Evolutionary conservation across 2,113 vertebrate species (phyloP).

Genomic region (Bufo gargarizans): DNA sequence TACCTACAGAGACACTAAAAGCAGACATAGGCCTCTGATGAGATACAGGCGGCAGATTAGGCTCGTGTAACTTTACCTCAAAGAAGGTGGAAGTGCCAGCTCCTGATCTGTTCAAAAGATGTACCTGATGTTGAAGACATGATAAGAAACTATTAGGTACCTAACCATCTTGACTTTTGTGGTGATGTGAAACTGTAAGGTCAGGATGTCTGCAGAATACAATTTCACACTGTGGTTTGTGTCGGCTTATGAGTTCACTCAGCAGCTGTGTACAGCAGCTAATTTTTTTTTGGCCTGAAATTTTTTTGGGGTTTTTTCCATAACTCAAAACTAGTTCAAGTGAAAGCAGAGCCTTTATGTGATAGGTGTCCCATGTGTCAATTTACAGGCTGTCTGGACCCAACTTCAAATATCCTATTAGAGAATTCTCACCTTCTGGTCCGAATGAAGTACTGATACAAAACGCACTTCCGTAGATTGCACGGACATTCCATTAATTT

Average conservation of each 20-base stretch:
- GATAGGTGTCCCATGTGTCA: neutral
- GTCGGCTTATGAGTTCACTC: conserved; percentile 37
- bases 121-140: neutral
- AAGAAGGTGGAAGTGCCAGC: neutral
- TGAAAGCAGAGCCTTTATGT: conserved; percentile 7
- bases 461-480: too few relatives aligned
- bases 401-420: neutral
- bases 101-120: neutral
- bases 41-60: neutral
- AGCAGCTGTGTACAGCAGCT: conserved; percentile 26
- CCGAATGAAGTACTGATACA: neutral
- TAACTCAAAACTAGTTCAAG: neutral
- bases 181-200: conserved; percentile 32
- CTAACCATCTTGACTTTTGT: conserved; percentile 34
- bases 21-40: neutral
- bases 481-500: too few relatives aligned
- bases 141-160: conserved; percentile 35
- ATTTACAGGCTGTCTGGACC: neutral
- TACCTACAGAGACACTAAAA: neutral
- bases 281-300: neutral
- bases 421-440: neutral
- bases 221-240: conserved; percentile 38
- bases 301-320: conserved; percentile 28
- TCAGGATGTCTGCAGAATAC: conserved; percentile 37
- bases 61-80: conserved; percentile 4